A percentile compares a stretch with the other conserved stretches of the same genome.
phyloP scores from a whole-genome alignment of 2,113 vertebrate genomes.

The Neogale vison region DNA sequence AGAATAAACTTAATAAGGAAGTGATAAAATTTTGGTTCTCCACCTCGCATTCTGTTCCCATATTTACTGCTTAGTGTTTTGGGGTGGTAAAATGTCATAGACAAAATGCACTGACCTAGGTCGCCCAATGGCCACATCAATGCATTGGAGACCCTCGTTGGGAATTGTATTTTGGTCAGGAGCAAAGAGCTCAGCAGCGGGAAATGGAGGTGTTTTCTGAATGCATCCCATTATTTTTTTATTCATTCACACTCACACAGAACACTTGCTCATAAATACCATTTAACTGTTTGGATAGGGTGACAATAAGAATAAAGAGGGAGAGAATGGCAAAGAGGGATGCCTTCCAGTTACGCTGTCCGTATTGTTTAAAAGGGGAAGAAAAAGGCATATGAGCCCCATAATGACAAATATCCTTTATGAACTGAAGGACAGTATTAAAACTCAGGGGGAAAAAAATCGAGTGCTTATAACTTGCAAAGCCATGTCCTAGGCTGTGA shows the following conservation, averaged over 20 bases:
- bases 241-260: not conserved
- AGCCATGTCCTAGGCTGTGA: not conserved
- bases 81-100: not conserved
- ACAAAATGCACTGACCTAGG: not conserved
- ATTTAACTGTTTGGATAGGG: not conserved
- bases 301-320: not conserved
- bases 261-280: not conserved
- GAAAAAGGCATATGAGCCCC: not conserved
- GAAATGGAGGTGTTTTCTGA: not conserved
- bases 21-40: not conserved
- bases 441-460: not conserved
- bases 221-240: not conserved
- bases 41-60: not conserved
- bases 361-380: not conserved
- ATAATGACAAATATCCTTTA: not conserved
- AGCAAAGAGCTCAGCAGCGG: not conserved
- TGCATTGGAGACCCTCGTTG: rapidly evolving
- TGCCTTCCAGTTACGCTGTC: not conserved
- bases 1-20: not conserved
- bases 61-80: not conserved
- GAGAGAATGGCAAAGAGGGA: not conserved
- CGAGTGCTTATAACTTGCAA: not conserved
- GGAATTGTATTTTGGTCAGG: not conserved
- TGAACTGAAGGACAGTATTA: not conserved
- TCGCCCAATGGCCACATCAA: not conserved